These are phyloP conservation scores for Myotis planiceps DNA, from an alignment of 2,797 vertebrate genomes.

Conservation along the genomic window DNA sequence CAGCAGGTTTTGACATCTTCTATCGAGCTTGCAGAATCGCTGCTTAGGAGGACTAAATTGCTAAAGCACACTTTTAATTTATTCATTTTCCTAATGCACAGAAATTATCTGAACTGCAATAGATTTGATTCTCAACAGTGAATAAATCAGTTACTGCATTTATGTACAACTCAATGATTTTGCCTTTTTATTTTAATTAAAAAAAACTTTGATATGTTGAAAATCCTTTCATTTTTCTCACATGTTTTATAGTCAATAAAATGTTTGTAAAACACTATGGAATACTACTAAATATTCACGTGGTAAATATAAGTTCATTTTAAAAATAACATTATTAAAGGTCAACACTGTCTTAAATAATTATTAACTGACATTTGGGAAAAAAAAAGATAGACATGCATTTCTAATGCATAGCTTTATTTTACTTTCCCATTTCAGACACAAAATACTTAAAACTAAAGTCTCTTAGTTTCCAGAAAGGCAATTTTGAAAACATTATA, in stretches of 20 bases:
- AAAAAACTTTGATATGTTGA: not conserved
- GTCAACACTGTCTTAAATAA: not conserved
- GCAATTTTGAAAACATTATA: not conserved
- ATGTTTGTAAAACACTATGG: slow-evolving; percentile 38
- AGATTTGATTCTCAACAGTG: slow-evolving; percentile 83
- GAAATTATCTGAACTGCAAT: slow-evolving; percentile 83
- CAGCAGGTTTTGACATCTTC: slow-evolving; percentile 90
- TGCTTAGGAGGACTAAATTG: slow-evolving; percentile 86
- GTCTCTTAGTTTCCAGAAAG: not conserved
- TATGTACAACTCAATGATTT: not conserved
- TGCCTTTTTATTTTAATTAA: slow-evolving; percentile 12
- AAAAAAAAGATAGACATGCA: not conserved
- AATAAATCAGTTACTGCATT: slow-evolving; percentile 78
- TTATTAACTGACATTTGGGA: slow-evolving; percentile 24
- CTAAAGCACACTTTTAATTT: slow-evolving; percentile 87
- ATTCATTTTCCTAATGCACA: slow-evolving; percentile 84
- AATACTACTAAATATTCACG: not conserved
- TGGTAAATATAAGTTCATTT: slow-evolving; percentile 29
- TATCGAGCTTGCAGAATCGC: slow-evolving; percentile 84
- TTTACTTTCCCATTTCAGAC: slow-evolving; percentile 36
- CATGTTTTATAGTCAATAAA: not conserved
- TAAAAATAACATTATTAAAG: slow-evolving; percentile 18
- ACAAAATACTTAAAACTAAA: slow-evolving; percentile 30
- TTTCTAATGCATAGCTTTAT: not conserved
- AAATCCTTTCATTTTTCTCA: not conserved